phyloP scores from a whole-genome alignment of 2,113 vertebrate species.

The Otocyon megalotis region DNA sequence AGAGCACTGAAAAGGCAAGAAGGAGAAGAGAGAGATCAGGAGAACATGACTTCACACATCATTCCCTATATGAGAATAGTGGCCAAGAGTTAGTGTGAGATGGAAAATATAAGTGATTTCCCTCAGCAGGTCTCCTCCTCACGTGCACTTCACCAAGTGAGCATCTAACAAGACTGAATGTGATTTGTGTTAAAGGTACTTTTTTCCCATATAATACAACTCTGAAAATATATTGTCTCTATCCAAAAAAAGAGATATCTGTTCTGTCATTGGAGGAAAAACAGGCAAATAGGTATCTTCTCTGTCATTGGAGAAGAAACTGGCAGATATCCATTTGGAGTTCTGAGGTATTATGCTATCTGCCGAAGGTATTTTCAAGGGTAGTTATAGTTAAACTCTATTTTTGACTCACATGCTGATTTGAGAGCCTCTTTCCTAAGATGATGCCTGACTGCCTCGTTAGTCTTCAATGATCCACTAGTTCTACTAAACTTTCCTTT shows the following conservation, averaged over 20 bases:
- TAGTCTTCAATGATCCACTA: not conserved
- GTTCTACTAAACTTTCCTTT: conserved; percentile 7
- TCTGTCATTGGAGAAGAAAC: not conserved
- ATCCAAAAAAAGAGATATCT: not conserved
- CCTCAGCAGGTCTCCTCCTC: not conserved
- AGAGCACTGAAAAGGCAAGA: not conserved
- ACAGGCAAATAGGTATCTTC: not conserved
- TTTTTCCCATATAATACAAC: not conserved
- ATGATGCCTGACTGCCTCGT: not conserved
- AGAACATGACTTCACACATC: not conserved
- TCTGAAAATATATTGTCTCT: not conserved
- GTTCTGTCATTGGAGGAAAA: not conserved
- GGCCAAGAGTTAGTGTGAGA: not conserved
- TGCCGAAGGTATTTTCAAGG: not conserved
- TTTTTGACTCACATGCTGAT: not conserved
- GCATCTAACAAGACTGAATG: not conserved
- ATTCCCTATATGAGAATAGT: not conserved
- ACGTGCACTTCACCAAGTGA: not conserved
- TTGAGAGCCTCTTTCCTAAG: not conserved
- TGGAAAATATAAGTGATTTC: not conserved
- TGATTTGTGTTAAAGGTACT: not conserved
- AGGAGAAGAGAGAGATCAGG: not conserved
- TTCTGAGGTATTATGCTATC: not conserved
- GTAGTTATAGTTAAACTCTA: not conserved
- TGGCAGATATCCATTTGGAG: not conserved